Base-by-base conservation (phyloP, 1,140 invertebrate species). In the Hydropsyche tenuis region DNA sequence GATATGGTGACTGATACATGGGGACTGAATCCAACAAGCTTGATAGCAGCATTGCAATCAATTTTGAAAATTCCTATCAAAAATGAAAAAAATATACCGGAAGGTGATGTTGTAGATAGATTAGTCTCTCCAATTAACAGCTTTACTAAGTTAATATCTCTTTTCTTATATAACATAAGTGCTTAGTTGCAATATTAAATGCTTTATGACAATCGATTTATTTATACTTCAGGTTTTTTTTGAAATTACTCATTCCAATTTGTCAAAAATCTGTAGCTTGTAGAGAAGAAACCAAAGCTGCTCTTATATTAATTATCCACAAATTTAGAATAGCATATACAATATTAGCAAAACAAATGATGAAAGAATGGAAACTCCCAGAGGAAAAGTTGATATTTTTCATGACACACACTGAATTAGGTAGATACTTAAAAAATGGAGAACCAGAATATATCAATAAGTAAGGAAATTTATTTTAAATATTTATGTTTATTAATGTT, bases 221-320 rank as follows among this genome's bases (percentile, higher is more conserved):
- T 37, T 45, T 30, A 69, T 27, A 30, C 51, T 71, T 6, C 22
- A 76, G 72, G 27, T 46, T n/a, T 68, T 46, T 72, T 14, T 45
- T 76, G 23, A 71, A 51, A 16, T 72, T 65, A 43, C 45, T 75
- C 11, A 62, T 73, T 69, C 72, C 65, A 0, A 82, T 85, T 20
- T 89, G 87, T 56, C 85, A 88, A 37, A 83, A 83, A 9, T 86
- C 87, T 5, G 91, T 94, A 0, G 85, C 84, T 0, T 79, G 83
- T 18, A 83, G 93, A 71, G 93, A 95, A 81, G 81, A 80, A 70
- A 89, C 90, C 0, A 94, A 94, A 82, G 89, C 90, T 0, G 78
- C 88, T 3, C 56, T 89, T 0, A 86, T 93, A 11, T 80, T 86
- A 25, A 81, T 84, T 11, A 78, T 88, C 0, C 88, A 94, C 78